These are phyloP conservation scores for Arge pagana DNA, from an alignment of 2,888 invertebrate genomes.

Conservation along the genomic window DNA sequence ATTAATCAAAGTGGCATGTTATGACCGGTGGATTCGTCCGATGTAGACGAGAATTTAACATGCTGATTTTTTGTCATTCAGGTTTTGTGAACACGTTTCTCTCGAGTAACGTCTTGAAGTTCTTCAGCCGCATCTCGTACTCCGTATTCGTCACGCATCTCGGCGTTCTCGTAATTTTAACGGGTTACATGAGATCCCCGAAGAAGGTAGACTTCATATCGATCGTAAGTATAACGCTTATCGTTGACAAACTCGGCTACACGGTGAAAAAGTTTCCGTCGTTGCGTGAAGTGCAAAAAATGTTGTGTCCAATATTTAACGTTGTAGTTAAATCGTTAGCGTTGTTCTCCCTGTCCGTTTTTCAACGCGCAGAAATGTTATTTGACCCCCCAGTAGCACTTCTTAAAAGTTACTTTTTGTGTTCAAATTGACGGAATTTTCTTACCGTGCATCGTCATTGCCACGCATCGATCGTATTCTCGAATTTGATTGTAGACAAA, in stretches of 20 bases:
- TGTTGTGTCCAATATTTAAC: too few relatives aligned
- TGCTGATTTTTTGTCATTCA: neutral
- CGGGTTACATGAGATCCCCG: conserved; percentile 16
- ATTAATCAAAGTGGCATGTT: too few relatives aligned
- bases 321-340: too few relatives aligned
- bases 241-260: neutral
- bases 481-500: too few relatives aligned
- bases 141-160: conserved; percentile 21
- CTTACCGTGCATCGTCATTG: too few relatives aligned
- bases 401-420: too few relatives aligned
- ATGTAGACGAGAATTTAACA: neutral
- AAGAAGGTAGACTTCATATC: conserved; percentile 10
- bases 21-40: neutral
- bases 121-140: conserved; percentile 16
- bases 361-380: too few relatives aligned
- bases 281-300: too few relatives aligned
- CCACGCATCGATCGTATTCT: too few relatives aligned
- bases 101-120: conserved; percentile 6
- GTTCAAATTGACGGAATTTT: too few relatives aligned
- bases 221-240: conserved; percentile 11
- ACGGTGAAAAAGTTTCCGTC: neutral
- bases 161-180: conserved; percentile 7
- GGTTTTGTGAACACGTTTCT: conserved; percentile 19
- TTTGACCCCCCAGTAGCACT: too few relatives aligned
- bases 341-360: too few relatives aligned